Percentiles rank a stretch among this genome's conserved stretches.
Evolutionary conservation across 2,113 vertebrate genomes (phyloP).

Genomic region (Tupaia tana): DNA sequence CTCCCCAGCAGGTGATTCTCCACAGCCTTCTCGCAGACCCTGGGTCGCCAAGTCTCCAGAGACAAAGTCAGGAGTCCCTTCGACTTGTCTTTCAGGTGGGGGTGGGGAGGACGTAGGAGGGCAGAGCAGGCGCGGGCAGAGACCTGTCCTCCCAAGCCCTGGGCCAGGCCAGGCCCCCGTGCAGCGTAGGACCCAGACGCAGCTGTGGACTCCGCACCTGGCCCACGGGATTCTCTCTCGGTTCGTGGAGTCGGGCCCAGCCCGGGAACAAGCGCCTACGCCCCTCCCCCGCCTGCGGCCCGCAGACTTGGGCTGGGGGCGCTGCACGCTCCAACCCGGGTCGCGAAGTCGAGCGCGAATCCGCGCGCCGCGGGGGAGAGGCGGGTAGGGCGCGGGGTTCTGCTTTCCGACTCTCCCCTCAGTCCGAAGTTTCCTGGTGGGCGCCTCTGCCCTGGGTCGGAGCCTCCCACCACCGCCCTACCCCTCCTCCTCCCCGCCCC

Average conservation of each 20-base stretch:
- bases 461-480: not conserved
- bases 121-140: not conserved
- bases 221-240: not conserved
- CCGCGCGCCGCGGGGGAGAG: not conserved
- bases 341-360: not conserved
- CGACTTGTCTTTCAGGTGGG: not conserved
- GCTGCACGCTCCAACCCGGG: not conserved
- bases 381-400: not conserved
- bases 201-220: not conserved
- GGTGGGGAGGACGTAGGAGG: not conserved
- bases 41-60: not conserved
- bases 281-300: rapidly evolving
- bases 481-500: not conserved
- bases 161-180: not conserved
- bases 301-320: not conserved
- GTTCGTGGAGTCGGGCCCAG: not conserved
- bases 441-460: not conserved
- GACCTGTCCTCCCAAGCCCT: not conserved
- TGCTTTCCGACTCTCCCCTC: not conserved
- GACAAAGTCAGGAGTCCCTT: not conserved
- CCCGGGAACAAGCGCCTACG: not conserved
- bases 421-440: not conserved
- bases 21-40: not conserved
- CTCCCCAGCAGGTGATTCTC: not conserved
- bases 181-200: not conserved